These are phyloP conservation scores for Camelus bactrianus DNA, from an alignment of 2,113 vertebrate species.

Conservation along the genomic window DNA sequence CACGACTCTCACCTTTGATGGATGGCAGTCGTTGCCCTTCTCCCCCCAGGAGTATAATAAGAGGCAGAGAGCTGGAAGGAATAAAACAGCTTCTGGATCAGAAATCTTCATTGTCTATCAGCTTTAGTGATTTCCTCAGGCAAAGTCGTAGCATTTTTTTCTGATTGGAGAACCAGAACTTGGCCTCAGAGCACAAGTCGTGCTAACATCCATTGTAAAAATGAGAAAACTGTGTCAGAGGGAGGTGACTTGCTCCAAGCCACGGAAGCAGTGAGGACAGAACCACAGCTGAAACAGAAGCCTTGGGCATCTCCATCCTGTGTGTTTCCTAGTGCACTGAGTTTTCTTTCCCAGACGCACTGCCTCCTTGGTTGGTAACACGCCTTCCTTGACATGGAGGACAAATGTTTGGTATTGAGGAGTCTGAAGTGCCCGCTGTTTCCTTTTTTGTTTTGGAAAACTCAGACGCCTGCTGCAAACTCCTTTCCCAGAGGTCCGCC, in stretches of 20 bases:
- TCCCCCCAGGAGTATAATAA: slow-evolving; percentile 57
- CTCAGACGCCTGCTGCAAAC: not conserved
- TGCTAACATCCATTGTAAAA: not conserved
- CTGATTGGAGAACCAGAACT: not conserved
- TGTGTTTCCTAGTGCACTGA: not conserved
- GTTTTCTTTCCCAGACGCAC: not conserved
- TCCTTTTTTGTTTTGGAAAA: not conserved
- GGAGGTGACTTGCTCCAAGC: not conserved
- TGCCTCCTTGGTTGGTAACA: not conserved
- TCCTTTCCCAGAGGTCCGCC: not conserved
- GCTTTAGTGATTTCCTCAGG: slow-evolving; percentile 51
- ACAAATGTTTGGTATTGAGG: not conserved
- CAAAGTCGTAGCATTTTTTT: slow-evolving; percentile 17
- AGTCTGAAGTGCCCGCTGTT: not conserved
- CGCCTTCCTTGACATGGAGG: not conserved
- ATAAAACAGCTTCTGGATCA: slow-evolving; percentile 66
- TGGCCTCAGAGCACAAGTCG: not conserved
- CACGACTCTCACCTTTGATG: slow-evolving; percentile 78
- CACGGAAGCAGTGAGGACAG: not conserved
- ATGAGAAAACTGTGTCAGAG: not conserved
- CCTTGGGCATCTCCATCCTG: not conserved
- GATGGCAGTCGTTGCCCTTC: slow-evolving; percentile 66
- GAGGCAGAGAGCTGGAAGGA: slow-evolving; percentile 64
- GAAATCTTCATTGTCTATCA: slow-evolving; percentile 55
- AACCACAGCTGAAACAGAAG: not conserved